Evolutionary conservation across 2,888 invertebrate species (phyloP).

Genomic region (Nyleta sp.): DNA sequence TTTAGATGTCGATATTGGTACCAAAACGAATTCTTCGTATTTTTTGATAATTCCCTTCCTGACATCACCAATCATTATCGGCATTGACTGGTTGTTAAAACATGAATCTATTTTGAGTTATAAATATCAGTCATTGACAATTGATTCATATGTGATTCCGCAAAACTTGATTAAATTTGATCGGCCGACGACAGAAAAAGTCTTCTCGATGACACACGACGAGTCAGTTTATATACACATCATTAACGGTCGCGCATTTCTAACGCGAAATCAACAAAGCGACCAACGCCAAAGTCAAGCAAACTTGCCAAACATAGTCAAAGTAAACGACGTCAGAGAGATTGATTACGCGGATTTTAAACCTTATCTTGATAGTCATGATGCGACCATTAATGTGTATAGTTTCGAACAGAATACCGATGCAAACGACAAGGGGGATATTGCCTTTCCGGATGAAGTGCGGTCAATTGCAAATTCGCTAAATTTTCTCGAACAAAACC

Average conservation of each 20-base stretch:
- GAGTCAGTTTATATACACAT: slow-evolving; percentile 1
- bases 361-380: too few species aligned
- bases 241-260: background rate
- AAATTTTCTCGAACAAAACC: background rate
- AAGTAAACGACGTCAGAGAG: background rate
- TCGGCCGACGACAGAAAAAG: background rate
- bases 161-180: slow-evolving; percentile 11
- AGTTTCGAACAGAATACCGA: too few species aligned
- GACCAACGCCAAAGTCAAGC: background rate
- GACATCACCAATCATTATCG: slow-evolving; percentile 16
- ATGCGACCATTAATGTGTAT: too few species aligned
- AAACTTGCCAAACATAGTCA: background rate
- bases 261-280: background rate
- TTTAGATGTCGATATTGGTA: background rate
- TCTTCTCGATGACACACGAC: background rate
- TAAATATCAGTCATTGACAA: background rate
- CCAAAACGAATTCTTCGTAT: background rate
- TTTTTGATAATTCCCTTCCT: slow-evolving; percentile 24
- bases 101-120: slow-evolving; percentile 11
- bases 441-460: background rate
- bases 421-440: too few species aligned
- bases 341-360: background rate
- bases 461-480: background rate
- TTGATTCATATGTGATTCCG: background rate
- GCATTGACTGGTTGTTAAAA: slow-evolving; percentile 26